Evolutionary conservation across 2,888 invertebrate species (phyloP).

Genomic region (Rotaria sp.): DNA sequence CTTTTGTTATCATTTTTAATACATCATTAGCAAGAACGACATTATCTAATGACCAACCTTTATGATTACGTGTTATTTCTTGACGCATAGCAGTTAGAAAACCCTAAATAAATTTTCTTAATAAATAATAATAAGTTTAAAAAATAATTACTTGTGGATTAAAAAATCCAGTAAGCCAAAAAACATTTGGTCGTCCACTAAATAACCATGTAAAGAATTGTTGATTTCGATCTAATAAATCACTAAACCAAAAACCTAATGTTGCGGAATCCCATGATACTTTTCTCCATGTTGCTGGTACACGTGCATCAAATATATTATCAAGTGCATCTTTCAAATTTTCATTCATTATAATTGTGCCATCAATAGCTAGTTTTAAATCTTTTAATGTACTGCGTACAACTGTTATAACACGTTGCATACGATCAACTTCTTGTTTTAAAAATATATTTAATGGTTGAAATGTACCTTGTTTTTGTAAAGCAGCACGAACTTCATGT

Average conservation of each 20-base stretch:
- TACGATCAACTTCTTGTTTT: constrained; percentile 66
- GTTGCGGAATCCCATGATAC: constrained; percentile 96
- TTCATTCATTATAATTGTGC: constrained; percentile 92
- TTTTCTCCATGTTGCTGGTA: constrained; percentile 85
- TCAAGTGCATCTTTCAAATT: constrained; percentile 77
- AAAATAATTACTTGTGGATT: constrained; percentile 73
- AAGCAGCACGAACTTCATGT: constrained; percentile 75
- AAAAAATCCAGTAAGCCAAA: constrained; percentile 98
- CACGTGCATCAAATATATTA: constrained; percentile 90
- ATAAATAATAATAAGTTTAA: neutral
- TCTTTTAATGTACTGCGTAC: constrained; percentile 76
- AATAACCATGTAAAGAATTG: constrained; percentile 76
- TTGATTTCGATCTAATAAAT: constrained; percentile 77
- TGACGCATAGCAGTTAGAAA: constrained; percentile 57
- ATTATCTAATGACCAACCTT: constrained; percentile 56
- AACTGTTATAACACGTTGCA: constrained; percentile 73
- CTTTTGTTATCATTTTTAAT: constrained; percentile 54
- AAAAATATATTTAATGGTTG: constrained; percentile 92
- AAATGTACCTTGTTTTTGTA: constrained; percentile 81
- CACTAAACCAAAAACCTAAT: constrained; percentile 96
- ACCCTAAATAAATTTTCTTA: constrained; percentile 46
- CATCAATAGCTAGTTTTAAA: constrained; percentile 86
- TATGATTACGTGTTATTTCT: constrained; percentile 56
- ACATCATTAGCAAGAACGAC: constrained; percentile 56
- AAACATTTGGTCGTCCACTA: constrained; percentile 73